Percentiles rank a stretch among this genome's conserved stretches.
phyloP scores from a whole-genome alignment of 2,888 invertebrate species.

The Rhingia rostrata region DNA sequence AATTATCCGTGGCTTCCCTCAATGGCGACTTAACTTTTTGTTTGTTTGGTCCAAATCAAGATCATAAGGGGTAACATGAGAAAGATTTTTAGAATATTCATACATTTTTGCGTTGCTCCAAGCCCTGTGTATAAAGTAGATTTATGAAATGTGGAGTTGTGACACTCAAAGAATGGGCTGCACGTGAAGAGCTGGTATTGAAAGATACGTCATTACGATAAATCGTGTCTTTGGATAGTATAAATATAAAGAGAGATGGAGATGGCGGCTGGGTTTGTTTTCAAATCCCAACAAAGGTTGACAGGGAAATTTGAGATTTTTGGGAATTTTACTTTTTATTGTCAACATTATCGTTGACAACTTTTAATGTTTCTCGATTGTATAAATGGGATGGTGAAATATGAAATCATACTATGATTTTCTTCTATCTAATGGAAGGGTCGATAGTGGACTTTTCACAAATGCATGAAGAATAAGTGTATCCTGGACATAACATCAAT shows the following conservation, averaged over 20 bases:
- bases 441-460: too few species aligned
- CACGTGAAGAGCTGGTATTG: constrained; percentile 22
- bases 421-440: too few species aligned
- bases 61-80: constrained; percentile 63
- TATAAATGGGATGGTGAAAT: constrained; percentile 30
- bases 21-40: not conserved
- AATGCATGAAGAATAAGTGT: too few species aligned
- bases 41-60: constrained; percentile 53
- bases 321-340: constrained; percentile 35
- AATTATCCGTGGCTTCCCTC: constrained; percentile 42
- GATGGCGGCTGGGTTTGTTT: not conserved
- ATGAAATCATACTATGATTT: not conserved
- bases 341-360: constrained; percentile 53
- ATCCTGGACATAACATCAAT: too few species aligned
- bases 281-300: constrained; percentile 7
- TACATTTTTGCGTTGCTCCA: constrained; percentile 64
- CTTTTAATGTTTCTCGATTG: constrained; percentile 62
- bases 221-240: constrained; percentile 57
- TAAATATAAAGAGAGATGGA: constrained; percentile 53
- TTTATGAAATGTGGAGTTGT: constrained; percentile 56
- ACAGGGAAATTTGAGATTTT: constrained; percentile 70
- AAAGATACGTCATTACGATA: constrained; percentile 60
- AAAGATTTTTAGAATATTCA: constrained; percentile 36
- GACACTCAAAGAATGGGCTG: constrained; percentile 53
- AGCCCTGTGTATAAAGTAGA: constrained; percentile 7